A percentile compares a stretch with the other conserved stretches of the same genome.
phyloP scores from a whole-genome alignment of 2,888 invertebrate species.

The Catocala sponsa region DNA sequence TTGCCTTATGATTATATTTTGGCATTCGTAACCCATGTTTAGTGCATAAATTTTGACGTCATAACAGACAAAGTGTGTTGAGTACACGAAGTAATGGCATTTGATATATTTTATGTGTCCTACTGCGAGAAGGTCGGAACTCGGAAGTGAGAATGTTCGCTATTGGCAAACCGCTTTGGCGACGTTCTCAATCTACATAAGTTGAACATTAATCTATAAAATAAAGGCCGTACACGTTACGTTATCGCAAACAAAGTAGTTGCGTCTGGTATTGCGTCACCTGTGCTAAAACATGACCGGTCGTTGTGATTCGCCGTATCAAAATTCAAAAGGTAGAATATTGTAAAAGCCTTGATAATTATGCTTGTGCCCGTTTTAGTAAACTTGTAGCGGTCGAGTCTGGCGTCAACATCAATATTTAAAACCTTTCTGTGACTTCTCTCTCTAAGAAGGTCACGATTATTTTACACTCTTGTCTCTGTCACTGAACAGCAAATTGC shows the following conservation, averaged over 20 bases:
- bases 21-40: constrained; percentile 10
- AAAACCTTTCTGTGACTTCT: neutral
- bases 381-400: neutral
- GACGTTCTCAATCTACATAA: constrained; percentile 21
- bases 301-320: constrained; percentile 47
- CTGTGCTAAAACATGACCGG: constrained; percentile 39
- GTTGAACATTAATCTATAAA: constrained; percentile 32
- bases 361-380: neutral
- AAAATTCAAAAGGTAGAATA: constrained; percentile 36
- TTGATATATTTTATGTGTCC: too few species aligned
- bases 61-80: neutral
- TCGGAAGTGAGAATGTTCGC: constrained; percentile 1
- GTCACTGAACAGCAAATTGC: too few species aligned
- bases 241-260: constrained; percentile 44
- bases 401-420: neutral
- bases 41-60: neutral
- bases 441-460: too few species aligned
- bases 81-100: too few species aligned
- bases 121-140: neutral
- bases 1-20: constrained; percentile 39
- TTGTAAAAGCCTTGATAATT: constrained; percentile 23
- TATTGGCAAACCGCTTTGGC: constrained; percentile 26
- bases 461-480: too few species aligned
- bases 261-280: constrained; percentile 51
- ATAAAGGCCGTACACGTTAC: constrained; percentile 33